Evolutionary conservation across 2,797 vertebrate genomes (phyloP), one percentile per base, ranked within the genome.

Genomic region (Fundulus diaphanus): DNA sequence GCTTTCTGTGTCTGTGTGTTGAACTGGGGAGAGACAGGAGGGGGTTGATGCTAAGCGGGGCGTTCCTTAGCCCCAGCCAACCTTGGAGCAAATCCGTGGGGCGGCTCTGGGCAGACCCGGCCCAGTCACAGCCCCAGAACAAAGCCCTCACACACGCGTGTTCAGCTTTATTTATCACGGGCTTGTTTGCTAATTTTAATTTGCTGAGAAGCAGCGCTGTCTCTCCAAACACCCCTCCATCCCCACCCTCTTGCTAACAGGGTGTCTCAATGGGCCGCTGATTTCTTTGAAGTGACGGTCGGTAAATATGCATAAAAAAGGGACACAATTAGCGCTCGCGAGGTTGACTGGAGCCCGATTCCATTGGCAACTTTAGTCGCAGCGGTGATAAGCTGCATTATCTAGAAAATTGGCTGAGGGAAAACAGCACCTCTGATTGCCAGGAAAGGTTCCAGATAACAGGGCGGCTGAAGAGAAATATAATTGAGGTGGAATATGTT

Each of bases 401-500:
- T 99, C 98, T 99, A 95, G 96, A 97, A 99, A 99, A 99, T 99
- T 99, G 98, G 98, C 97, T 96, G 96, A 97, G 97, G 97, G 97
- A 98, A 98, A 99, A 99, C 97, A 97, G 96, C 96, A 96, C 96
- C 97, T 98, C 96, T 98, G 98, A 99, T 99, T 98, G 98, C 97
- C 96, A 97, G 97, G 96, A 97, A 97, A 97, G 96, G 96, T 97
- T 98, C 96, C 96, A 98, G 98, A 99, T 99, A 99, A 99, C 97
- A 97, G 96, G 95, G 95, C 85, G 94, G 95, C 96, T 98, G 97
- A 98, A 97, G 97, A 97, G 97, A 99, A 99, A 98, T 97, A 97
- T 99, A 99, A 99, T 99, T 99, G 98, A 99, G 97, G 97, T 98
- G 97, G 97, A 99, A 99, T 98, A 97, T 97, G 97, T 98, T 98